Conservation (phyloP, 2,113 vertebrate genomes). For the Cyanistes caeruleus region DNA sequence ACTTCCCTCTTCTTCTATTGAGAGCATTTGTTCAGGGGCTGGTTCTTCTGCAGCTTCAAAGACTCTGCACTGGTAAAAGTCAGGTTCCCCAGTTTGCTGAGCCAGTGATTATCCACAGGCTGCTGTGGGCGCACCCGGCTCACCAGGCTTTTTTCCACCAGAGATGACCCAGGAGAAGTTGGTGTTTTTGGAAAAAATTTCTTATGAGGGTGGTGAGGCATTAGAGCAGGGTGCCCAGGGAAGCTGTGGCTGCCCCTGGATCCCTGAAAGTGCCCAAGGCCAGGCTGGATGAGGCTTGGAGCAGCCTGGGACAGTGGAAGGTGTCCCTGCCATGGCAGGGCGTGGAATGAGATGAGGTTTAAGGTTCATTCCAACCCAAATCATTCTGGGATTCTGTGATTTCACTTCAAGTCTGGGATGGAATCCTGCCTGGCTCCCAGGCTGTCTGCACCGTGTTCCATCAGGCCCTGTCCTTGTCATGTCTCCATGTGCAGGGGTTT, state of each 20-base stretch:
- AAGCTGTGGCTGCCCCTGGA: not conserved
- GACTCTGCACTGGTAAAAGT: not conserved
- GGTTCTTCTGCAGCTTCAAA: not conserved
- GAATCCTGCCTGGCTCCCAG: not conserved
- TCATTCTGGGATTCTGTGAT: not conserved
- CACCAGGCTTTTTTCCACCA: not conserved
- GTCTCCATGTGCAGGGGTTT: not conserved
- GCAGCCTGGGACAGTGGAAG: accelerated
- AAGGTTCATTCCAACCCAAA: not conserved
- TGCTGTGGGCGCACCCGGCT: not conserved
- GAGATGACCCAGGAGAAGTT: not conserved
- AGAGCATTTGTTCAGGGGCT: not conserved
- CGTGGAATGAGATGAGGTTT: accelerated
- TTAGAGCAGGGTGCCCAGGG: not conserved
- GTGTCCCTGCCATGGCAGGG: not conserved
- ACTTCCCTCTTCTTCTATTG: not conserved
- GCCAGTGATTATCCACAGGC: not conserved
- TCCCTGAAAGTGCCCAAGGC: not conserved
- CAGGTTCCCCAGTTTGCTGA: not conserved
- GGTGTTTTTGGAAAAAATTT: not conserved
- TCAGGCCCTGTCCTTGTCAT: not conserved
- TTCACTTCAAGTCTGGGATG: not conserved
- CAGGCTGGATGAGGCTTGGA: not conserved
- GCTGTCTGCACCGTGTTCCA: not conserved
- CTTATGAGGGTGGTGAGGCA: accelerated